Conservation (phyloP, 2,888 invertebrate species). For the Ernsta delagoae region DNA sequence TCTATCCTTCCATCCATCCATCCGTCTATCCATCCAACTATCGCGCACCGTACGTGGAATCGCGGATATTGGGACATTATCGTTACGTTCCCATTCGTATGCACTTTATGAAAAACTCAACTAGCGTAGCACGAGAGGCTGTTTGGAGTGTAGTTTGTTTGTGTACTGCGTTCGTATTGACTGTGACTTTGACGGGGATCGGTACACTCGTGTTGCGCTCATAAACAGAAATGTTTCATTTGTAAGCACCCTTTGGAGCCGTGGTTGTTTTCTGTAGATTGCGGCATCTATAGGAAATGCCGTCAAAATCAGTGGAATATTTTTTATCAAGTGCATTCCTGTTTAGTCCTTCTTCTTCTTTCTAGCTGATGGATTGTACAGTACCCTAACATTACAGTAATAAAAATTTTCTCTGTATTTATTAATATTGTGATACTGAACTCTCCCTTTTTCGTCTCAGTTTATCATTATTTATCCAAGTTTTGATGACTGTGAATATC, state of each 20-base stretch:
- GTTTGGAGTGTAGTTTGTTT: conserved; percentile 13
- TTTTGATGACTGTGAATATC: too few relatives aligned
- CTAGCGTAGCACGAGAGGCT: conserved; percentile 5
- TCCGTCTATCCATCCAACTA: too few relatives aligned
- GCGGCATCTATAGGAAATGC: neutral
- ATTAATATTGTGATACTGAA: neutral
- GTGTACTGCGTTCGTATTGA: conserved; percentile 6
- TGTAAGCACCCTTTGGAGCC: conserved; percentile 18
- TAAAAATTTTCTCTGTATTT: neutral
- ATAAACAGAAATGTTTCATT: conserved; percentile 33
- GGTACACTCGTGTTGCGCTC: conserved; percentile 12
- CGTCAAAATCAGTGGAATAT: neutral
- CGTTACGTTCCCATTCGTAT: too few relatives aligned
- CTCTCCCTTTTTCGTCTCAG: too few relatives aligned
- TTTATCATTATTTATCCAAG: too few relatives aligned
- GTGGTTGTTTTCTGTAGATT: neutral
- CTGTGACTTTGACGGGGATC: conserved; percentile 28
- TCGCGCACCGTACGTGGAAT: too few relatives aligned
- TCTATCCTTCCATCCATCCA: too few relatives aligned
- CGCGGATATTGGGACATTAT: too few relatives aligned
- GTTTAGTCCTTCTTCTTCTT: too few relatives aligned
- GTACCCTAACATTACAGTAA: neutral
- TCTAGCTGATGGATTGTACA: too few relatives aligned
- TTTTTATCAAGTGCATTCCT: too few relatives aligned
- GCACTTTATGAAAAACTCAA: neutral